Conservation (phyloP, 2,113 vertebrate genomes). For the Phyllostomus discolor region DNA sequence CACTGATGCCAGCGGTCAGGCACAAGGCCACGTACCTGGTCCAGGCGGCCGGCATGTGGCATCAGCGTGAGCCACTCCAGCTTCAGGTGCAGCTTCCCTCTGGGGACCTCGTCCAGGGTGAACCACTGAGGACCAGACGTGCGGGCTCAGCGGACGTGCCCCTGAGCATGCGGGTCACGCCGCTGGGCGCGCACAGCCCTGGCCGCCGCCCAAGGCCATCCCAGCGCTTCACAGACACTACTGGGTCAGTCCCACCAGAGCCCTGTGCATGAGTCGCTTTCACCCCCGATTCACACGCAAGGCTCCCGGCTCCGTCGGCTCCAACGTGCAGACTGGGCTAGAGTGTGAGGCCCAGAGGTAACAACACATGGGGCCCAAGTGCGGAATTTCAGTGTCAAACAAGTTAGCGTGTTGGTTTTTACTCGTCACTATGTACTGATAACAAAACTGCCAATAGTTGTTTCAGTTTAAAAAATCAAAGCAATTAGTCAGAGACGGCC, state of each 20-base stretch:
- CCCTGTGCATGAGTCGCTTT: background rate
- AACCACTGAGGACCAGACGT: constrained; percentile 88
- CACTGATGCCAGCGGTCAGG: fast-evolving
- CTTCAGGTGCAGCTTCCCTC: constrained; percentile 92
- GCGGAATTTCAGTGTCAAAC: background rate
- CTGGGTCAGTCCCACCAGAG: fast-evolving
- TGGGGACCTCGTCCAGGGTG: constrained; percentile 86
- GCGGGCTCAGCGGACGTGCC: background rate
- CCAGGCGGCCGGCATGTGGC: constrained; percentile 83
- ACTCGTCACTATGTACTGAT: background rate
- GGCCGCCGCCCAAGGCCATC: background rate
- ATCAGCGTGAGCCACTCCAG: constrained; percentile 92
- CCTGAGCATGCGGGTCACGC: background rate
- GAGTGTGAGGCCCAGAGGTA: background rate
- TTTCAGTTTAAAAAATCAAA: background rate
- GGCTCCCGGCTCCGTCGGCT: background rate
- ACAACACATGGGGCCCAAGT: background rate
- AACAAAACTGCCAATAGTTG: background rate
- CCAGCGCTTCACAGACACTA: background rate
- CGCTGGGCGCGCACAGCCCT: too few species aligned
- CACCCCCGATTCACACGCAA: background rate
- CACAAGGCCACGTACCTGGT: constrained; percentile 83
- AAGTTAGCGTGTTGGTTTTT: background rate
- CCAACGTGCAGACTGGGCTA: fast-evolving
- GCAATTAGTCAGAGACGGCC: background rate